Conservation (phyloP, 2,888 invertebrate genomes). For the Miltochrista miniata region DNA sequence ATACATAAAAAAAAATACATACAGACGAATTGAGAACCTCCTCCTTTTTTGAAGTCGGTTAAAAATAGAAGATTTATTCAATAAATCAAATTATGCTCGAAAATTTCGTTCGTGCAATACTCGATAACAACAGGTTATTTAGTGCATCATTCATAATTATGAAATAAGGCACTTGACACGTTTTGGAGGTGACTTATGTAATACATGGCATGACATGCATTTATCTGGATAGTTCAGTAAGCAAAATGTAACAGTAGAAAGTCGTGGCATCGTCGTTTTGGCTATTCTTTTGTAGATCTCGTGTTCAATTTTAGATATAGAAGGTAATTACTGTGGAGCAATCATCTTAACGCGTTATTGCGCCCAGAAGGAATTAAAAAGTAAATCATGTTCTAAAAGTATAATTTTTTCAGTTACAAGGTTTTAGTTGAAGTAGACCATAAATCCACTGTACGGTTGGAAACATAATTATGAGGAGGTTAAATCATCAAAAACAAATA, state of each 20-base stretch:
- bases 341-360: too few relatives aligned
- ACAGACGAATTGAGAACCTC: too few relatives aligned
- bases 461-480: too few relatives aligned
- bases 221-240: conserved; percentile 1
- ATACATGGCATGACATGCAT: conserved; percentile 12
- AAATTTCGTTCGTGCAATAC: background rate
- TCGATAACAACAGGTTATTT: conserved; percentile 22
- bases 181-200: conserved; percentile 31
- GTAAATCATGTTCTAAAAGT: too few relatives aligned
- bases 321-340: background rate
- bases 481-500: too few relatives aligned
- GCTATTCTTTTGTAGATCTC: background rate
- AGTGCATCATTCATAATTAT: conserved; percentile 29
- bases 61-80: too few relatives aligned
- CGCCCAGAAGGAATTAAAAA: too few relatives aligned
- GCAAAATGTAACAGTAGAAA: background rate
- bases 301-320: background rate
- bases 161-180: conserved; percentile 25
- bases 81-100: background rate
- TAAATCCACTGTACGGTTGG: too few relatives aligned
- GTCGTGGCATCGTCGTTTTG: background rate
- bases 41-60: too few relatives aligned
- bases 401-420: too few relatives aligned
- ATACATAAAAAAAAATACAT: too few relatives aligned
- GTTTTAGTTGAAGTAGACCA: too few relatives aligned